Evolutionary conservation across 2,797 vertebrate genomes (phyloP).

Genomic region (Poeciliopsis presidionis): DNA sequence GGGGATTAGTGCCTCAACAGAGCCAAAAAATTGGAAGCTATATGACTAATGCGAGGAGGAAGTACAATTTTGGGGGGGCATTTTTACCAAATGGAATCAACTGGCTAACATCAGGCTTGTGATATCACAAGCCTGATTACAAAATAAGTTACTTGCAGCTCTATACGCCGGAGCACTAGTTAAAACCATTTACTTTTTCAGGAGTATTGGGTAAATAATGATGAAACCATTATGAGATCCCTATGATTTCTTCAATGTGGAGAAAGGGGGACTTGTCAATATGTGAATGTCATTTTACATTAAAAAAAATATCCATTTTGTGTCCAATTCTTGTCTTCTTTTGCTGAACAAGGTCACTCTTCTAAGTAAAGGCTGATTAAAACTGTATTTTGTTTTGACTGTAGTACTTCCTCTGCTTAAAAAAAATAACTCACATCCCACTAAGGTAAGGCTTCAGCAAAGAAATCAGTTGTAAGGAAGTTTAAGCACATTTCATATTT

Average conservation of each 20-base stretch:
- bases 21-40: conserved; percentile 29
- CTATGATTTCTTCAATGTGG: neutral
- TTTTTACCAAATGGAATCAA: conserved; percentile 18
- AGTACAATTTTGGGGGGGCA: conserved; percentile 29
- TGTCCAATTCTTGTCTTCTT: neutral
- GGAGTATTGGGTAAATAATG: neutral
- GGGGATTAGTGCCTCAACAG: conserved; percentile 66
- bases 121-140: neutral
- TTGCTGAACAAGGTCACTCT: neutral
- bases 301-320: neutral
- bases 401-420: neutral
- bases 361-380: neutral
- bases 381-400: neutral
- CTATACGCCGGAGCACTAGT: neutral
- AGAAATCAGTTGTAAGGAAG: neutral
- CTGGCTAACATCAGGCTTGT: neutral
- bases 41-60: conserved; percentile 42
- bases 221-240: neutral
- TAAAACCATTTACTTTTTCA: neutral
- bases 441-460: neutral
- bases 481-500: neutral
- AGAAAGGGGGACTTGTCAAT: neutral
- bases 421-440: neutral
- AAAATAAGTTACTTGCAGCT: neutral
- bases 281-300: neutral